Base-by-base conservation (phyloP, 2,888 invertebrate species). In the Himalopsyche anomala region DNA sequence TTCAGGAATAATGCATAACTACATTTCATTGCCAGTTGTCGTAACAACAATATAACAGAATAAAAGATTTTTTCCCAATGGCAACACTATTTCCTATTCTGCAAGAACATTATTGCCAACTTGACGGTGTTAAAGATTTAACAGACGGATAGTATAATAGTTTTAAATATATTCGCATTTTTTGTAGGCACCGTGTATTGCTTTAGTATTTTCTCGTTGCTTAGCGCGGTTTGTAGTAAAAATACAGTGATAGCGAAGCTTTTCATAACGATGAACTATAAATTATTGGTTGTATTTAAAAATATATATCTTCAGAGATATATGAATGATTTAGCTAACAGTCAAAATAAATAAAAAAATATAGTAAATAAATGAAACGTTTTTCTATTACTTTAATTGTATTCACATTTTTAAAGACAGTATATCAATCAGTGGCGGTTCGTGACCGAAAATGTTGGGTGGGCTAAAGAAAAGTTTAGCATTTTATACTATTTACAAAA, bases 41-140 rank as follows among this genome's bases (percentile, higher is more conserved):
- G 2, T 62, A 62, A 62, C 62, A 62, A 62, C 62, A 51, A 51
- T 51, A 62, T 28, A 62, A 62, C 8, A 62, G 62, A 62, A 62
- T 62, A 62, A 62, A 19, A 62, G 62, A 62, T 15, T 5, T 62
- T 62, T 19, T 62, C 62, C 9, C 62, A 62, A 62, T 11, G 19
- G 62, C 19, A 62, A 62, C 62, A 62, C 62, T 62, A 19, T n/a
- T 28, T 28, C 6, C 28, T 19, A 8, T 62, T 19, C 19, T 12
- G 19, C 19, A 62, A 62, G n/a, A n/a, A n/a, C 19, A 62, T 62
- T 62, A 62, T 62, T 28, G 15, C 19, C 62, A 19, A 19, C 62
- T 62, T 62, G 19, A 19, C 62, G 62, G 19, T 62, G 62, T 62
- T 62, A 62, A 62, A 62, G 62, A 62, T 62, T 62, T 62, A 19